Conservation (phyloP, 2,797 vertebrate genomes). For the Epinephelus malabaricus region DNA sequence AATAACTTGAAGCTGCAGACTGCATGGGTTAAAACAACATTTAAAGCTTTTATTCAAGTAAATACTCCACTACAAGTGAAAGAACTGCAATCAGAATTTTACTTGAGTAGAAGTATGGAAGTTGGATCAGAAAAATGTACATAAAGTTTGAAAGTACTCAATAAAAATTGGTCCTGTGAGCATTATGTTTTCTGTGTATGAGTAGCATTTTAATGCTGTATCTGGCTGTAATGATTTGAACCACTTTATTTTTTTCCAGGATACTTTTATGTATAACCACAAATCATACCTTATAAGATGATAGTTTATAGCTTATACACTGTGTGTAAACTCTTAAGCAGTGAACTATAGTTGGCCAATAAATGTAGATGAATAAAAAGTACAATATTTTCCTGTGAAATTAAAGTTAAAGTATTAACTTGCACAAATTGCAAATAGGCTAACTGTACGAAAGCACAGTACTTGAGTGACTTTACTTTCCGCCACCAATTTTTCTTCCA, state of each 20-base stretch:
- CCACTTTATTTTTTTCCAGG: background rate
- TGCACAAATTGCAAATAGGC: background rate
- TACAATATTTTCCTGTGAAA: background rate
- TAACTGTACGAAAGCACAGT: background rate
- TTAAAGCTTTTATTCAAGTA: background rate
- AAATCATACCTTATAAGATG: background rate
- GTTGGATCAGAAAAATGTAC: background rate
- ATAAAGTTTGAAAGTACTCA: background rate
- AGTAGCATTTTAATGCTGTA: background rate
- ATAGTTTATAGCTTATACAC: background rate
- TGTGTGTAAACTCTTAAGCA: background rate
- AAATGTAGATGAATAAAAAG: background rate
- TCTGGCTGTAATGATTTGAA: background rate
- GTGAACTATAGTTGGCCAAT: background rate
- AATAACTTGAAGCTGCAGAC: background rate
- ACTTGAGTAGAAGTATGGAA: background rate
- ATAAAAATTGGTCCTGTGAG: background rate
- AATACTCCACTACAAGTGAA: background rate
- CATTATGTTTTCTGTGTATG: background rate
- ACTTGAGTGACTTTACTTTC: background rate
- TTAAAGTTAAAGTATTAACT: background rate
- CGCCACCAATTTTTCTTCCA: background rate
- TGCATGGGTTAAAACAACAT: background rate
- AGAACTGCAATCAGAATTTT: background rate
- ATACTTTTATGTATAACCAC: background rate